These are phyloP conservation scores for Plodia interpunctella DNA, from an alignment of 1,140 invertebrate genomes.

Conservation along the genomic window DNA sequence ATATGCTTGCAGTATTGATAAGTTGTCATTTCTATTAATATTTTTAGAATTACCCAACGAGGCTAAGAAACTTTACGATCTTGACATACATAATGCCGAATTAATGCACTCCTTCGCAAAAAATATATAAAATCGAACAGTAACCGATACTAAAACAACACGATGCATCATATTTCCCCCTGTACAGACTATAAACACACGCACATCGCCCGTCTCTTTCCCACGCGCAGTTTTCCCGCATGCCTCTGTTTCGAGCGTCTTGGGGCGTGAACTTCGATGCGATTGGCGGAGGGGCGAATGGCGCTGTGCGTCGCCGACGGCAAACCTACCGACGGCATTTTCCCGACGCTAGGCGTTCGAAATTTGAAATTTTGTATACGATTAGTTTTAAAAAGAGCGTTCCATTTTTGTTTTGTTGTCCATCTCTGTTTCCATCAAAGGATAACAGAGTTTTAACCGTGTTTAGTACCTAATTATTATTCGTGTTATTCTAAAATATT, in stretches of 20 bases:
- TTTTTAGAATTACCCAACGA: no score
- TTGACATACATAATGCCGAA: slow-evolving; percentile 19
- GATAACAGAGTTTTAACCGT: no score
- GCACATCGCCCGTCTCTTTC: slow-evolving; percentile 41
- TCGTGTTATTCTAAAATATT: no score
- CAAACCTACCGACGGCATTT: slow-evolving; percentile 45
- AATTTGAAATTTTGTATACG: slow-evolving; percentile 37
- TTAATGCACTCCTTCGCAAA: slow-evolving; percentile 50
- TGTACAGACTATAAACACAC: slow-evolving; percentile 49
- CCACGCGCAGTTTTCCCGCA: slow-evolving; percentile 34
- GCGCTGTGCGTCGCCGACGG: slow-evolving; percentile 16
- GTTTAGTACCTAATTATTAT: no score
- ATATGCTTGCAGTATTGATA: no score
- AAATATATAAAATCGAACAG: slow-evolving; percentile 65
- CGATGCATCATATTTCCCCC: slow-evolving; percentile 73
- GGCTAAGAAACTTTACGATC: slow-evolving; percentile 12
- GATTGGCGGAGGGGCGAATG: slow-evolving; percentile 63
- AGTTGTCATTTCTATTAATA: no score
- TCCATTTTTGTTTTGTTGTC: no score
- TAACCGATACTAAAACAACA: slow-evolving; percentile 71
- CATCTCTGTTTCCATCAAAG: no score
- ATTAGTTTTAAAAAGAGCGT: slow-evolving; percentile 3
- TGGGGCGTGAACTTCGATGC: slow-evolving; percentile 55
- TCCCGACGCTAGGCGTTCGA: slow-evolving; percentile 60
- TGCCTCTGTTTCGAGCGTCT: slow-evolving; percentile 33